Evolutionary conservation across 2,888 invertebrate genomes (phyloP), one percentile per base, ranked within the genome.

Genomic region (Muscina levida): DNA sequence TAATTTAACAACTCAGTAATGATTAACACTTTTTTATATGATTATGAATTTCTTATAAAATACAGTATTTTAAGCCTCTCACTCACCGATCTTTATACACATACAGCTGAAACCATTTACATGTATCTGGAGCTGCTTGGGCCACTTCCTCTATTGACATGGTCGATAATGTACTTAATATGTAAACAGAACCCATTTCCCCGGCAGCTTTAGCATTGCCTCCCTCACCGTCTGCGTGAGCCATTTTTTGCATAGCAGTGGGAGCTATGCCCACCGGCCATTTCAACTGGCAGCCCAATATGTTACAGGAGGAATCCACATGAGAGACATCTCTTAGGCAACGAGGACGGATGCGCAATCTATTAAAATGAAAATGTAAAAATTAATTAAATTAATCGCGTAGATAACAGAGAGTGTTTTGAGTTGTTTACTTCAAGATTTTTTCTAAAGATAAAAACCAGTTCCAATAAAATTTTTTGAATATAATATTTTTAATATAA

Each of bases 71-170:
- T n/a, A n/a, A n/a, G n/a, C n/a, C n/a, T n/a, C 8, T n/a, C 0
- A 66, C 82, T 57, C 39, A 95, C 95, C 95, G 93, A 88, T 97
- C 95, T 81, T 92, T 95, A 89, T 96, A 97, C 83, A 98, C 95
- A 88, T 98, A 98, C 0, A 98, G 92, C 90, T 98, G 97, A 88
- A 97, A 97, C 97, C 97, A 98, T 88, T 96, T 96, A 17, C 93
- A 91, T 0, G 93, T 94, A 13, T 93, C 89, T 0, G 97, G 96
- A 0, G 96, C 95, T 0, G 94, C 95, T 77, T 92, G 88, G 0
- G 96, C 95, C 1, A 98, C 94, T 88, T 97, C 97, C 90, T 98
- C 98, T 68, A 98, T 93, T 48, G 96, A 96, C 84, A 94, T 94
- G 0, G 97, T 98, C 0, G 97, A 92, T 79, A 97, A 93, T 0